Evolutionary conservation across 2,888 invertebrate species (phyloP).

Genomic region (Ecdyonurus torrentis): DNA sequence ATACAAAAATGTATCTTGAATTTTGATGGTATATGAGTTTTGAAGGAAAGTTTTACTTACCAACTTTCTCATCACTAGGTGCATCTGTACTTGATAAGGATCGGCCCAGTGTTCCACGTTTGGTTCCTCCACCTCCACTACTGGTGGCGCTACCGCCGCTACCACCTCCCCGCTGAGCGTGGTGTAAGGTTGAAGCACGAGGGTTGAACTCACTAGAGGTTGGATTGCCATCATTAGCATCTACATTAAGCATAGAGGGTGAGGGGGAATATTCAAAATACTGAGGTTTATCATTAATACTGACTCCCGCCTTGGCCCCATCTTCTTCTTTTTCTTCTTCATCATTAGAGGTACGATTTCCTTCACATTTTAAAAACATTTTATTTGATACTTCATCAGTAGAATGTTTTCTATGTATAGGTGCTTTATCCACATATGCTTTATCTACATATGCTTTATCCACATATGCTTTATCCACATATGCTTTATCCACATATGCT

Average conservation of each 20-base stretch:
- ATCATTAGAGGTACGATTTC: neutral
- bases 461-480: too few species aligned
- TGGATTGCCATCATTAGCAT: neutral
- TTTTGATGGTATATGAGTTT: too few species aligned
- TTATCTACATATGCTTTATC: neutral
- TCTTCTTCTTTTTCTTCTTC: conserved; percentile 4
- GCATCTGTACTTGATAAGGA: conserved; percentile 69
- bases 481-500: too few species aligned
- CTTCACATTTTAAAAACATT: neutral
- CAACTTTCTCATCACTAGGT: conserved; percentile 69
- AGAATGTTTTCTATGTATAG: neutral
- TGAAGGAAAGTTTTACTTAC: conserved; percentile 30
- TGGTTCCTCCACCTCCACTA: conserved; percentile 23
- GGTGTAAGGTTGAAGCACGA: conserved; percentile 12
- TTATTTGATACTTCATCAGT: neutral
- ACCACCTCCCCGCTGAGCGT: conserved; percentile 13
- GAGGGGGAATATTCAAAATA: conserved; percentile 30
- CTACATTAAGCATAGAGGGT: neutral
- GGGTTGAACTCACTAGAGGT: conserved; percentile 41
- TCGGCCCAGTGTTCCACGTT: conserved; percentile 42
- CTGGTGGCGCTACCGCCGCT: conserved; percentile 23
- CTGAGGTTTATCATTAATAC: conserved; percentile 34
- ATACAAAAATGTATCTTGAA: too few species aligned
- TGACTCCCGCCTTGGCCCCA: conserved; percentile 20
- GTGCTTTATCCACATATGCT: conserved; percentile 3